These are phyloP conservation scores for Rhabdomys dilectus DNA, from an alignment of 2,113 vertebrate species.

Conservation along the genomic window DNA sequence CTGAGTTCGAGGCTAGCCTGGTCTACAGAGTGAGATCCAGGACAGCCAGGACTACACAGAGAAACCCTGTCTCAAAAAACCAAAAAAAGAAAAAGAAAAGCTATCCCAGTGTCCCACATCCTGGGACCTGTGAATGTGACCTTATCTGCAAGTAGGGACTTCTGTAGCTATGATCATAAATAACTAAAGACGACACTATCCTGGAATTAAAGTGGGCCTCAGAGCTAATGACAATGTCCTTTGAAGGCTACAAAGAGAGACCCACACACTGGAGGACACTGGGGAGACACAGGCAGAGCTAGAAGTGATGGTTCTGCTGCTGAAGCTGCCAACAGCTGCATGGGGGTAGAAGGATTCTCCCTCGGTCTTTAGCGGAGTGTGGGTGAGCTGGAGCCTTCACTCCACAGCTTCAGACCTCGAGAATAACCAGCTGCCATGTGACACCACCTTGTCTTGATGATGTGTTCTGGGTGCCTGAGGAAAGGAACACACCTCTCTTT, in stretches of 20 bases:
- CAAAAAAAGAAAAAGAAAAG: too few species aligned
- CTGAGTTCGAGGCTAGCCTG: too few species aligned
- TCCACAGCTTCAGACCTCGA: not conserved
- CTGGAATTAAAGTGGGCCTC: not conserved
- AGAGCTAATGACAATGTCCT: not conserved
- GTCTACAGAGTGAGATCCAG: too few species aligned
- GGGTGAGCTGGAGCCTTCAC: not conserved
- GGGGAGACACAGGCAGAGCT: not conserved
- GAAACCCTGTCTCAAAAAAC: too few species aligned
- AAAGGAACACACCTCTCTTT: not conserved
- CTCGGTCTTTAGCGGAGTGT: not conserved
- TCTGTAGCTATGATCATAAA: not conserved
- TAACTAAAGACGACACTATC: not conserved
- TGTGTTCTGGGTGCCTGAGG: not conserved
- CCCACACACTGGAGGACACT: not conserved
- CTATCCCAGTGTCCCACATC: not conserved
- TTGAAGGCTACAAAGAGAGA: not conserved
- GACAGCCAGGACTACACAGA: too few species aligned
- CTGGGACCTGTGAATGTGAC: not conserved
- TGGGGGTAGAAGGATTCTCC: not conserved
- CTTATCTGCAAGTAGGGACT: not conserved
- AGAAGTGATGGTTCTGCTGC: too few species aligned
- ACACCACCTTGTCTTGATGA: not conserved
- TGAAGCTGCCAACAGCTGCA: not conserved
- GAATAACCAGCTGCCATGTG: not conserved